phyloP scores from a whole-genome alignment of 2,888 invertebrate genomes.

The Troides oblongomaculatus region DNA sequence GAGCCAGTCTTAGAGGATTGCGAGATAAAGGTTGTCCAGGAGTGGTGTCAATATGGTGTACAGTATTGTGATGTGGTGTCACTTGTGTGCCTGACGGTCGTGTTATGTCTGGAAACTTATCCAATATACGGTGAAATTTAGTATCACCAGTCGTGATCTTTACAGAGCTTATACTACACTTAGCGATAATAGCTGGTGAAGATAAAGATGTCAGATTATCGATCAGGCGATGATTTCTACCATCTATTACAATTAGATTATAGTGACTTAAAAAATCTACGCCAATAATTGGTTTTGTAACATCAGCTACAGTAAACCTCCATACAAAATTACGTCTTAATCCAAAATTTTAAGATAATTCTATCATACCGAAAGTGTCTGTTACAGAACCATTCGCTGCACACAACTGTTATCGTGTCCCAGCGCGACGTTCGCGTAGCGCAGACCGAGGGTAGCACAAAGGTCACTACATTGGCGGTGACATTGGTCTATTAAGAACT shows the following conservation, averaged over 20 bases:
- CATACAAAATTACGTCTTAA: constrained; percentile 32
- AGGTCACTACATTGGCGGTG: background rate
- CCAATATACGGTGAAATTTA: too few species aligned
- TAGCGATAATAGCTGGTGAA: too few species aligned
- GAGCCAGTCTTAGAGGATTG: too few species aligned
- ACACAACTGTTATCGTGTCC: background rate
- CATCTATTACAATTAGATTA: constrained; percentile 5
- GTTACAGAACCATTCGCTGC: constrained; percentile 36
- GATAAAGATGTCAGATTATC: too few species aligned
- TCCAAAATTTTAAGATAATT: constrained; percentile 34
- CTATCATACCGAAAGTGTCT: constrained; percentile 32
- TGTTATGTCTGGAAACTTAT: too few species aligned
- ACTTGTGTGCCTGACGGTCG: too few species aligned
- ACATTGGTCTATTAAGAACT: background rate
- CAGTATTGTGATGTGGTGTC: too few species aligned
- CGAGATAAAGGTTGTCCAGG: too few species aligned
- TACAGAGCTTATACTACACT: too few species aligned
- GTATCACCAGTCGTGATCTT: too few species aligned
- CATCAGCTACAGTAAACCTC: constrained; percentile 28
- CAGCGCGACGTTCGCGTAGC: background rate
- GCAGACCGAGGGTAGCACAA: background rate
- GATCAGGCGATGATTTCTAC: too few species aligned
- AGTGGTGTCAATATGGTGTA: too few species aligned
- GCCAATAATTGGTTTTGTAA: constrained; percentile 38
- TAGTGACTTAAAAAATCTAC: constrained; percentile 31